Conservation (phyloP, 2,797 vertebrate species). For the Syngnathus acus region DNA sequence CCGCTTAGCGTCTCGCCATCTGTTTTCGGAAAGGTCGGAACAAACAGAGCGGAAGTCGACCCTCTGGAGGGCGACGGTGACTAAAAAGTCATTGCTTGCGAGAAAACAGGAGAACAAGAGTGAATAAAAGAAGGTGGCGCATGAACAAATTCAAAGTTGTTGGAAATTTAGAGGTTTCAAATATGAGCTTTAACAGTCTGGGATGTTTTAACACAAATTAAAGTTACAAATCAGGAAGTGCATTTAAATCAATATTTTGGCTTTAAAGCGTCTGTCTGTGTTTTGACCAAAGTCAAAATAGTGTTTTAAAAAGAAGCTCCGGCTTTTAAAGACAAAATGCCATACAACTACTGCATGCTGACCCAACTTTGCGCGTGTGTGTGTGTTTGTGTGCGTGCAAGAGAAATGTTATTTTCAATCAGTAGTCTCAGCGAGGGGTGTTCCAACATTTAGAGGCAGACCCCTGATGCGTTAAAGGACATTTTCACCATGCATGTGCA, state of each 20-base stretch:
- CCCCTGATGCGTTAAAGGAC: slow-evolving; percentile 30
- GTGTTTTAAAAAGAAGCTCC: neutral
- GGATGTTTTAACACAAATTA: too few species aligned
- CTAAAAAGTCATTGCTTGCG: neutral
- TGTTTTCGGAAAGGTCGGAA: slow-evolving; percentile 42
- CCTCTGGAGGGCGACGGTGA: slow-evolving; percentile 18
- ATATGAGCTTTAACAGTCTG: too few species aligned
- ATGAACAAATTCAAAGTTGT: neutral
- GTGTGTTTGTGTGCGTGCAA: slow-evolving; percentile 18
- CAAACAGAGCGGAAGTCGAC: slow-evolving; percentile 35
- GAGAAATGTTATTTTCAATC: slow-evolving; percentile 39
- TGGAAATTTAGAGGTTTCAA: neutral
- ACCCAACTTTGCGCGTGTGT: neutral
- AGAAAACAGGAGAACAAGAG: neutral
- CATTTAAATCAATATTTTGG: too few species aligned
- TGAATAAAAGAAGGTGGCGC: neutral
- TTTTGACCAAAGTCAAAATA: too few species aligned
- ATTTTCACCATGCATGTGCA: slow-evolving; percentile 8
- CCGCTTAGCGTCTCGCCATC: slow-evolving; percentile 31
- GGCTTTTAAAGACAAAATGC: neutral
- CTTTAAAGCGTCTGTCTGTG: too few species aligned
- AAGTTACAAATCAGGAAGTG: too few species aligned
- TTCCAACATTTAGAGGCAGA: slow-evolving; percentile 15
- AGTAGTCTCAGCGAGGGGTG: slow-evolving; percentile 25
- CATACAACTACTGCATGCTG: neutral